Conservation (phyloP, 2,888 invertebrate genomes). For the Theretra japonica region DNA sequence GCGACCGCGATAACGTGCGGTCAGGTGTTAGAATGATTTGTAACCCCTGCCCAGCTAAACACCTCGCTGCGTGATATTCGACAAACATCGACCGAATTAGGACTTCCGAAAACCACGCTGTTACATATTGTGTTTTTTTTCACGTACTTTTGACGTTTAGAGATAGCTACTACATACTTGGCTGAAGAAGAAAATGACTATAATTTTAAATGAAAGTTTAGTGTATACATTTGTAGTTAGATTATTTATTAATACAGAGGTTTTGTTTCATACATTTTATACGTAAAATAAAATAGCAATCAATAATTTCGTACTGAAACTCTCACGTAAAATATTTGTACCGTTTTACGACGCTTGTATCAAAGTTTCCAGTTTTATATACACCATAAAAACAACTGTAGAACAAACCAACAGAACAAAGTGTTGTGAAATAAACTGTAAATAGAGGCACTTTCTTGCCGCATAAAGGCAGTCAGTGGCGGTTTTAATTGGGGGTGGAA, state of each 20-base stretch:
- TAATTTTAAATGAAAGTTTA: not conserved
- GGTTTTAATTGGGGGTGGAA: constrained; percentile 82
- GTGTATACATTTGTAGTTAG: not conserved
- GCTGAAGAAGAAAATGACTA: no score
- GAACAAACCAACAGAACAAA: constrained; percentile 67
- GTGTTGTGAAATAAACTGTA: constrained; percentile 67
- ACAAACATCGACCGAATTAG: constrained; percentile 47
- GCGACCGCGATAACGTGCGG: constrained; percentile 73
- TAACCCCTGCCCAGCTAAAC: constrained; percentile 49
- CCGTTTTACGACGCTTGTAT: constrained; percentile 52
- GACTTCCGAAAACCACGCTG: not conserved
- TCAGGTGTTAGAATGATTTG: constrained; percentile 84
- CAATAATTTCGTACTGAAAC: constrained; percentile 9
- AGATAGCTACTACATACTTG: no score
- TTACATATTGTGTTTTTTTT: not conserved
- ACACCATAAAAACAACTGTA: constrained; percentile 69
- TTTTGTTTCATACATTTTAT: not conserved
- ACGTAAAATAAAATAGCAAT: not conserved
- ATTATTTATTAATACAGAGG: not conserved
- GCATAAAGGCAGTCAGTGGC: constrained; percentile 55
- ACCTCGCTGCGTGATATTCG: constrained; percentile 44
- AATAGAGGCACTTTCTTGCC: constrained; percentile 60
- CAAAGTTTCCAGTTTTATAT: constrained; percentile 62
- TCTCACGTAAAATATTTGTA: constrained; percentile 41
- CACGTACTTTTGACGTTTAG: not conserved